These are phyloP conservation scores for Thysanoteuthis rhombus DNA, from an alignment of 2,888 invertebrate genomes.

Conservation along the genomic window DNA sequence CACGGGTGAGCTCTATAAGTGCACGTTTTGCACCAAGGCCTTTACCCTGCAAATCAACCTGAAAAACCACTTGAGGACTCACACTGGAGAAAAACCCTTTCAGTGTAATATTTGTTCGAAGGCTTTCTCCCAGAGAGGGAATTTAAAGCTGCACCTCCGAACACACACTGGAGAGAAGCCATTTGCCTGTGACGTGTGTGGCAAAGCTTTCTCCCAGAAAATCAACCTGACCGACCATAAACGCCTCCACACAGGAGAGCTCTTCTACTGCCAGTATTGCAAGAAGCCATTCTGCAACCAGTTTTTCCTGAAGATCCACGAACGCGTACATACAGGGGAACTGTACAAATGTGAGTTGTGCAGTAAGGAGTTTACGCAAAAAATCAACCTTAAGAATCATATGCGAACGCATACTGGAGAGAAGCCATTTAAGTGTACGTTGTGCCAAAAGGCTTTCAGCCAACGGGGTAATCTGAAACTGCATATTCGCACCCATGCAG, in stretches of 20 bases:
- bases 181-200: conserved; percentile 27
- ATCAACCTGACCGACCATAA: conserved; percentile 25
- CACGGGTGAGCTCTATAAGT: conserved; percentile 23
- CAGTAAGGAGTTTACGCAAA: conserved; percentile 23
- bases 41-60: conserved; percentile 20
- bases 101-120: conserved; percentile 27
- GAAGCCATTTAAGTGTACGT: conserved; percentile 19
- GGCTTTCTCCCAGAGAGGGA: conserved; percentile 25
- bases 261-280: conserved; percentile 28
- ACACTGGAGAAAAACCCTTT: conserved; percentile 26
- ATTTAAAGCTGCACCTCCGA: conserved; percentile 17
- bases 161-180: conserved; percentile 28
- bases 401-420: conserved; percentile 20
- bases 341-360: conserved; percentile 21
- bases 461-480: conserved; percentile 24
- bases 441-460: conserved; percentile 26
- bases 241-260: conserved; percentile 20
- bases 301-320: conserved; percentile 28
- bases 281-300: conserved; percentile 29
- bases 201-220: conserved; percentile 27
- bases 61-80: conserved; percentile 24
- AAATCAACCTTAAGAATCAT: conserved; percentile 25
- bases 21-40: conserved; percentile 13
- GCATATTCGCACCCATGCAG: conserved; percentile 27
- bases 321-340: not conserved